Conservation (phyloP, 2,797 vertebrate species). For the Podarcis siculus region DNA sequence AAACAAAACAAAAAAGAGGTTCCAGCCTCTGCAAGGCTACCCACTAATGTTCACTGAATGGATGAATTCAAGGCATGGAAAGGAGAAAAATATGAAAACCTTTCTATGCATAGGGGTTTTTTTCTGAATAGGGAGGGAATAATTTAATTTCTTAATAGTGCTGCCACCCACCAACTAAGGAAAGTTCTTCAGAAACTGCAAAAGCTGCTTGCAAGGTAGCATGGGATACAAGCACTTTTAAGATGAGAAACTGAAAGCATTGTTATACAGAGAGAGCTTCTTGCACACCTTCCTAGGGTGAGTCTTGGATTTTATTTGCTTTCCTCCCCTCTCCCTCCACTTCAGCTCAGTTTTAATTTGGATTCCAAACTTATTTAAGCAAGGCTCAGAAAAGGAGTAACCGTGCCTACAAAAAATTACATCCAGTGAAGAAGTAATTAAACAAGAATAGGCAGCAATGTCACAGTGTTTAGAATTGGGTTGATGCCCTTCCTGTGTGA, state of each 20-base stretch:
- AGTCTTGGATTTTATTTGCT: not conserved
- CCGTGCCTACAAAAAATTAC: constrained; percentile 6
- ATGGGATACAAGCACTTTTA: not conserved
- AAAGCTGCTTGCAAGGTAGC: not conserved
- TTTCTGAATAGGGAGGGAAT: not conserved
- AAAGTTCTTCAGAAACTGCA: not conserved
- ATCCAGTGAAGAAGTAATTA: constrained; percentile 23
- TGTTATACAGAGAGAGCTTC: not conserved
- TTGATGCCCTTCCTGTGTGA: not conserved
- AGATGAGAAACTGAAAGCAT: not conserved
- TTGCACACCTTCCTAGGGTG: not conserved
- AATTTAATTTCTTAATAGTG: not conserved
- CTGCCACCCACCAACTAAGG: too few species aligned
- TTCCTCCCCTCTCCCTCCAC: not conserved
- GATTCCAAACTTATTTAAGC: constrained; percentile 34
- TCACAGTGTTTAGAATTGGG: not conserved
- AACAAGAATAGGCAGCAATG: constrained; percentile 23
- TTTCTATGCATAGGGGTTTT: not conserved
- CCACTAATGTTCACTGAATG: not conserved
- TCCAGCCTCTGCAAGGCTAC: too few species aligned
- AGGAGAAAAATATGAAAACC: not conserved
- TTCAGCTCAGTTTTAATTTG: constrained; percentile 3
- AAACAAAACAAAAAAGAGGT: not conserved
- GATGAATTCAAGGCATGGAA: too few species aligned
- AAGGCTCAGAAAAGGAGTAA: constrained; percentile 25